Percentiles rank a stretch among this genome's conserved stretches.
These are phyloP conservation scores for Cricetomys ansorgei DNA, from an alignment of 2,113 vertebrate genomes.

Conservation along the genomic window DNA sequence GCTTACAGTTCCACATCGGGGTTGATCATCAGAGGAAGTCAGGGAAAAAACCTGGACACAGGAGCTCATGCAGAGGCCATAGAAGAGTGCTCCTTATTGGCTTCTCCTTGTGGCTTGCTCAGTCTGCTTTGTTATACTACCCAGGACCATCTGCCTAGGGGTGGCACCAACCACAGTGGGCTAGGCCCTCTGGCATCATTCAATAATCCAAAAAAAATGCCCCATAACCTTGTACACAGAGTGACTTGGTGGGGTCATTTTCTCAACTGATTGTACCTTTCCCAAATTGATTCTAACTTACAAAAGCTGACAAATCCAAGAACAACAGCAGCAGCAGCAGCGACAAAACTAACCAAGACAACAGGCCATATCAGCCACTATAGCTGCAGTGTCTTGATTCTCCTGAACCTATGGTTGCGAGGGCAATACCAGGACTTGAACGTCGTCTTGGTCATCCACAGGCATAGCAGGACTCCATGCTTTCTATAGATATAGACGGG, in stretches of 20 bases:
- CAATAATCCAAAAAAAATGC: neutral
- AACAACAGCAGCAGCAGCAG: too few species aligned
- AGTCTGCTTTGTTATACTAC: neutral
- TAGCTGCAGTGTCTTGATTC: neutral
- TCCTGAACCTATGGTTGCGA: neutral
- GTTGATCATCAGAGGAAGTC: neutral
- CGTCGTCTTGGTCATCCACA: neutral
- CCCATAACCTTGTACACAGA: neutral
- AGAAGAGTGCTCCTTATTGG: neutral
- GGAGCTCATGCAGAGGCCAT: neutral
- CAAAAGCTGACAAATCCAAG: neutral
- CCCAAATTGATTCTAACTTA: neutral
- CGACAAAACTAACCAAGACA: too few species aligned
- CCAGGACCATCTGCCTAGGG: neutral
- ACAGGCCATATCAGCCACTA: neutral
- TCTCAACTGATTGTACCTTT: neutral
- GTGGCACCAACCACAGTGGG: neutral
- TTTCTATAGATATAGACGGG: neutral
- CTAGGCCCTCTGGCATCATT: neutral
- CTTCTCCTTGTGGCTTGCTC: neutral
- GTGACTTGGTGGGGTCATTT: neutral
- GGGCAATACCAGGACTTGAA: neutral
- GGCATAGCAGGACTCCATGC: neutral
- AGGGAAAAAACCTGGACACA: neutral
- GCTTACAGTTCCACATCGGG: neutral